Conservation (phyloP, 2,797 vertebrate genomes). For the Hippoglossus hippoglossus region DNA sequence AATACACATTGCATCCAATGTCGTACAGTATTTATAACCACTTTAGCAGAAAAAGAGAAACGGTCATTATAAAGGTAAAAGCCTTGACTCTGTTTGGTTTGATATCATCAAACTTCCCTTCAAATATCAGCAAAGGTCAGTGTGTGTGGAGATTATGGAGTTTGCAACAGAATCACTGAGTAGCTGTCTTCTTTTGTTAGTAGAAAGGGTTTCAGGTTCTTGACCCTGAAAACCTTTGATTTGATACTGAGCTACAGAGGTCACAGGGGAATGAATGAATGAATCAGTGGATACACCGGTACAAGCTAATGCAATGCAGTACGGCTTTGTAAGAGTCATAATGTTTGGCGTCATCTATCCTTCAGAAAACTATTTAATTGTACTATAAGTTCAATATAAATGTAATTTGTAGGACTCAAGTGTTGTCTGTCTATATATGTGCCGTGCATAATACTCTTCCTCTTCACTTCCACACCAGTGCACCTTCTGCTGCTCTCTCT, state of each 20-base stretch:
- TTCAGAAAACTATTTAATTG: too few species aligned
- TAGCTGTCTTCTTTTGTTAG: constrained; percentile 8
- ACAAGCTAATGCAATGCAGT: background rate
- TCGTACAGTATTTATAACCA: too few species aligned
- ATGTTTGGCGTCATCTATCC: background rate
- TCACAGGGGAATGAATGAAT: background rate
- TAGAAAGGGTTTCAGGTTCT: background rate
- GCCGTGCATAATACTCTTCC: too few species aligned
- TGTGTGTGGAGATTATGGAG: background rate
- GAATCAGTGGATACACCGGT: background rate
- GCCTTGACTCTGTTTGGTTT: background rate
- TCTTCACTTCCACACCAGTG: too few species aligned
- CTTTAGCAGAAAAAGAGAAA: background rate
- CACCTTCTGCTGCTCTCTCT: too few species aligned
- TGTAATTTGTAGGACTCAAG: too few species aligned
- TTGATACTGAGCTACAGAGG: background rate
- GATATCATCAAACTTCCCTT: too few species aligned
- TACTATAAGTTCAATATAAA: too few species aligned
- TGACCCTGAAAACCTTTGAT: background rate
- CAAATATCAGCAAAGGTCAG: constrained; percentile 5
- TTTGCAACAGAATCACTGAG: background rate
- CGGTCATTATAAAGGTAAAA: background rate
- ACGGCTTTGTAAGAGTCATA: background rate
- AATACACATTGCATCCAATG: too few species aligned
- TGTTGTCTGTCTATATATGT: too few species aligned